Base-by-base conservation (phyloP, 2,888 invertebrate species). In the Odontocolon sp. region DNA sequence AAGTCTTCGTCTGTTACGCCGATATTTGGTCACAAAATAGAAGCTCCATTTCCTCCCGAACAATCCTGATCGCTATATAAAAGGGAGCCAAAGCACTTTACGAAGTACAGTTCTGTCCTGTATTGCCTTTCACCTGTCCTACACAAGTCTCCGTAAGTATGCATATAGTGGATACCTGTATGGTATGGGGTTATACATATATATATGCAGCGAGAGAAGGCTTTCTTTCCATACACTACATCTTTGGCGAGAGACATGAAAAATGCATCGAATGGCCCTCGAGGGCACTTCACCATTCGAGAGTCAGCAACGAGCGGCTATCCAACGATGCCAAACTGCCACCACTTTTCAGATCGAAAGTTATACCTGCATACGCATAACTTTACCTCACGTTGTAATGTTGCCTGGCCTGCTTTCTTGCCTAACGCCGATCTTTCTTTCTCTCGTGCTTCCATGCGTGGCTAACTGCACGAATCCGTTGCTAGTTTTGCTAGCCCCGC, bases 291-390 rank as follows among this genome's bases (percentile, higher is more conserved):
- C 82, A 82, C 85, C 85, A 86, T 87, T 87, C 87, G 84, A 85
- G 85, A 86, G 85, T 85, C 86, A 83, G 82, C 79, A 81, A 80
- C 82, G 83, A 81, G 79, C 76, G 50, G 31, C 74, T 68, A 69
- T 71, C 77, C 54, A 42, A 56, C 69, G 42, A 74, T 69, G 84
- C 84, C 84, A 85, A 86, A 84, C 87, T 86, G 87, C 86, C 87
- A 85, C 83, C 85, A 86, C 87, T 88, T 88, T 87, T 87, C 85
- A 84, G 86, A 89, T 88, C 88, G 86, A 88, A 87, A 88, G 87
- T 89, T 87, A 73, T 77, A 87, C 86, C 86, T 85, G 86, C 84
- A 79, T 6, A 40, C 72, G 79, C 79, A 79, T 74, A 81, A 84
- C 80, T 83, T 84, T 82, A 38, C 78, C 45, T 40, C 57, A 42